Conservation (phyloP, 2,888 invertebrate species). For the Meganola albula region DNA sequence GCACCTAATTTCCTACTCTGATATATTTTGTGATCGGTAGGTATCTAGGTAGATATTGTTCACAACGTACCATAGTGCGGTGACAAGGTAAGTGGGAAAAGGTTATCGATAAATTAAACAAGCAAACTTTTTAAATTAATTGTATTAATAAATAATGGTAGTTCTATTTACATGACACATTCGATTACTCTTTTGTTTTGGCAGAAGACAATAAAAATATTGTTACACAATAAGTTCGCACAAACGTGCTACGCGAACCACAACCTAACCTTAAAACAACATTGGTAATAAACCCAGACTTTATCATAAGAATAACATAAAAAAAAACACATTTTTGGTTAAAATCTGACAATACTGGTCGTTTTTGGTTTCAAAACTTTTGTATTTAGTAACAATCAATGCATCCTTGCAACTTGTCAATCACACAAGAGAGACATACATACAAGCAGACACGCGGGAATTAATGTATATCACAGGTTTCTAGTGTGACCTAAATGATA, state of each 20-base stretch:
- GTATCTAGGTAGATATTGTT: no score
- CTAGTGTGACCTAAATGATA: slow-evolving; percentile 71
- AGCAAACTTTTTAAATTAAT: slow-evolving; percentile 63
- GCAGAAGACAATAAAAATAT: slow-evolving; percentile 76
- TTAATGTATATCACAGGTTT: slow-evolving; percentile 70
- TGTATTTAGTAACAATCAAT: slow-evolving; percentile 17
- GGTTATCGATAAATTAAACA: slow-evolving; percentile 55
- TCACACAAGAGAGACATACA: slow-evolving; percentile 58
- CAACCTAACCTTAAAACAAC: slow-evolving; percentile 42
- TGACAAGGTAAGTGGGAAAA: background rate
- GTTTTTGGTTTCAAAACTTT: slow-evolving; percentile 56
- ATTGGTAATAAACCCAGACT: slow-evolving; percentile 54
- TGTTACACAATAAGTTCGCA: slow-evolving; percentile 57
- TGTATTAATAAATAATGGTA: slow-evolving; percentile 79
- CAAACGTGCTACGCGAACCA: slow-evolving; percentile 35
- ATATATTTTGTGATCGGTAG: no score
- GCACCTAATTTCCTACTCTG: no score
- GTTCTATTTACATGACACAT: slow-evolving; percentile 78
- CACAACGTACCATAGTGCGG: no score
- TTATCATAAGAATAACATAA: slow-evolving; percentile 31
- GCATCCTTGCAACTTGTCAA: slow-evolving; percentile 30
- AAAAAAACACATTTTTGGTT: slow-evolving; percentile 57
- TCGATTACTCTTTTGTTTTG: slow-evolving; percentile 75
- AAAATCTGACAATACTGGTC: slow-evolving; percentile 69
- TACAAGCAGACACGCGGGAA: slow-evolving; percentile 63